A percentile compares a stretch with the other conserved stretches of the same genome.
phyloP scores from a whole-genome alignment of 2,113 vertebrate species.

The Bos javanicus region DNA sequence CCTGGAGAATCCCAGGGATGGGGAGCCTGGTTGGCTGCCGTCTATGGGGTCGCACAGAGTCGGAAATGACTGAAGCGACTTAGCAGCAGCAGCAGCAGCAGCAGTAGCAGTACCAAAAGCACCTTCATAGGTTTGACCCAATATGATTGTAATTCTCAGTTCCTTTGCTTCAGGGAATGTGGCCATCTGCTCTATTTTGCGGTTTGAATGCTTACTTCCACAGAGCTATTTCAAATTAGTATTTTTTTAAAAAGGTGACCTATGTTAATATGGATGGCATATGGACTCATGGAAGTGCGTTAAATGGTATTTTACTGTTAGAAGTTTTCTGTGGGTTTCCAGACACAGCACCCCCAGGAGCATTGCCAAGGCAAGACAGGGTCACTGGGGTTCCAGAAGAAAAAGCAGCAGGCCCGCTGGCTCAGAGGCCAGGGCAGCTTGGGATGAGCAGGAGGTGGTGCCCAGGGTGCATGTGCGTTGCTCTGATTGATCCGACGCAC shows the following conservation, averaged over 20 bases:
- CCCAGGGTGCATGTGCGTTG: background rate
- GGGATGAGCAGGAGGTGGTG: background rate
- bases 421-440: background rate
- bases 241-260: background rate
- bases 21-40: no score
- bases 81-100: no score
- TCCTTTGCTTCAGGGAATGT: background rate
- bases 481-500: background rate
- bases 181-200: background rate
- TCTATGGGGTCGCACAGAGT: no score
- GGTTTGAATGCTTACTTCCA: background rate
- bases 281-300: background rate
- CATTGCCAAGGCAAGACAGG: background rate
- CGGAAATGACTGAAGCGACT: no score
- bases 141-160: background rate
- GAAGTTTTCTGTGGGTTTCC: background rate
- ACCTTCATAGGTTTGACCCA: background rate
- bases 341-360: background rate
- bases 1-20: no score
- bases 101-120: background rate
- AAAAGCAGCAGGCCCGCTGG: background rate
- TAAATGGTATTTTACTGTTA: background rate
- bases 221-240: background rate
- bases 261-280: background rate
- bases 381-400: background rate